phyloP scores from a whole-genome alignment of 2,113 vertebrate species.

The Gallinago undulata region DNA sequence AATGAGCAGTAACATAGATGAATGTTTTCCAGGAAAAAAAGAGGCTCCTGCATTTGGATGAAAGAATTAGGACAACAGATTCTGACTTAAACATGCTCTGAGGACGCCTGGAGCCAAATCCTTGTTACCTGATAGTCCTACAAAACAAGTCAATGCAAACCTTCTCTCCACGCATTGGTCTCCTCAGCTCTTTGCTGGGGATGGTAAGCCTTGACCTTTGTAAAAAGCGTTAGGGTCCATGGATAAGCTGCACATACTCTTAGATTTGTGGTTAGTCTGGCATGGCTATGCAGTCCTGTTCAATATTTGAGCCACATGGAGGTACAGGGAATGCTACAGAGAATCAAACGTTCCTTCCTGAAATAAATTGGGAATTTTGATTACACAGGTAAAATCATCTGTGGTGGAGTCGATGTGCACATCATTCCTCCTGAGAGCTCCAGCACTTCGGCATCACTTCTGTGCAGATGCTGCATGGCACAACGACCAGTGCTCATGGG shows the following conservation, averaged over 20 bases:
- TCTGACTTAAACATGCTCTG: neutral
- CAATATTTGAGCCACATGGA: neutral
- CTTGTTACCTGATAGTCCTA: neutral
- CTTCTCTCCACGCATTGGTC: rapidly evolving
- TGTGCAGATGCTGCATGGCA: neutral
- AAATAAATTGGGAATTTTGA: neutral
- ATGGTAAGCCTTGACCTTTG: neutral
- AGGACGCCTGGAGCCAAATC: neutral
- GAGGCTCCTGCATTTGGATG: neutral
- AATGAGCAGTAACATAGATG: neutral
- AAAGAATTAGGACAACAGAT: neutral
- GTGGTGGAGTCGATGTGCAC: neutral
- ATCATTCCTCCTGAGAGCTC: neutral
- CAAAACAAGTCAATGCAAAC: neutral
- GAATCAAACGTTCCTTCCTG: neutral
- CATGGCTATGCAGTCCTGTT: neutral
- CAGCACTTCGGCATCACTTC: neutral
- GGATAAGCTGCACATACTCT: neutral
- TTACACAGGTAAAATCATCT: neutral
- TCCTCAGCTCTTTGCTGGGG: neutral
- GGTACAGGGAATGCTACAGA: neutral
- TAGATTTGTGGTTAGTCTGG: neutral
- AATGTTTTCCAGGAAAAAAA: neutral
- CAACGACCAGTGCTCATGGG: neutral
- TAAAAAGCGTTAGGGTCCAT: neutral